Evolutionary conservation across 2,113 vertebrate species (phyloP).

Genomic region (Rutilus rutilus): DNA sequence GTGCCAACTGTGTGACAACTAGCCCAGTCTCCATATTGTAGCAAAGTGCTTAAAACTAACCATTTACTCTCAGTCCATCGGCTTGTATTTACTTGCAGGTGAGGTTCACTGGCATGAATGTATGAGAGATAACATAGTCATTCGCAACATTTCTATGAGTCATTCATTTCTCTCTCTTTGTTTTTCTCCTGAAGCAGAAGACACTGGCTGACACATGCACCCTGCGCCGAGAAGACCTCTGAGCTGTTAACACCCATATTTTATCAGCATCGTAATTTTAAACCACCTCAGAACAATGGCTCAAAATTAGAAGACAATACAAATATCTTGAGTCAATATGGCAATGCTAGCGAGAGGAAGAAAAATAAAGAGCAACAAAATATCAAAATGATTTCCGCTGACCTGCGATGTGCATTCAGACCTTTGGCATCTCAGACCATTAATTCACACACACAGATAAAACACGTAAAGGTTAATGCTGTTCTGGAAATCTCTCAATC

Average conservation of each 20-base stretch:
- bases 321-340: conserved; percentile 60
- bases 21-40: background rate
- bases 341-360: conserved; percentile 60
- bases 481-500: conserved; percentile 43
- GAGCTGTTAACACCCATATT: conserved; percentile 69
- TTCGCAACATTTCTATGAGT: conserved; percentile 60
- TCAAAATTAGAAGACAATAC: conserved; percentile 63
- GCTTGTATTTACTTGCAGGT: conserved; percentile 59
- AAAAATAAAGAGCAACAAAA: conserved; percentile 46
- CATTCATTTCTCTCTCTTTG: conserved; percentile 70
- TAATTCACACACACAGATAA: conserved; percentile 64
- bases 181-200: conserved; percentile 63
- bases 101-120: conserved; percentile 57
- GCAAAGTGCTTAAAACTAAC: background rate
- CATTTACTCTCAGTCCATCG: background rate
- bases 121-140: conserved; percentile 62
- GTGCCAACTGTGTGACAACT: background rate
- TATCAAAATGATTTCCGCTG: conserved; percentile 49
- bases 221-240: conserved; percentile 63
- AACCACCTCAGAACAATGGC: conserved; percentile 75
- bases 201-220: conserved; percentile 64
- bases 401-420: conserved; percentile 39
- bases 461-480: conserved; percentile 59
- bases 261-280: conserved; percentile 71
- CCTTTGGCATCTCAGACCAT: conserved; percentile 64